A percentile compares a stretch with the other conserved stretches of the same genome.
Conservation (phyloP, 2,113 vertebrate genomes). For the Actenoides hombroni region DNA sequence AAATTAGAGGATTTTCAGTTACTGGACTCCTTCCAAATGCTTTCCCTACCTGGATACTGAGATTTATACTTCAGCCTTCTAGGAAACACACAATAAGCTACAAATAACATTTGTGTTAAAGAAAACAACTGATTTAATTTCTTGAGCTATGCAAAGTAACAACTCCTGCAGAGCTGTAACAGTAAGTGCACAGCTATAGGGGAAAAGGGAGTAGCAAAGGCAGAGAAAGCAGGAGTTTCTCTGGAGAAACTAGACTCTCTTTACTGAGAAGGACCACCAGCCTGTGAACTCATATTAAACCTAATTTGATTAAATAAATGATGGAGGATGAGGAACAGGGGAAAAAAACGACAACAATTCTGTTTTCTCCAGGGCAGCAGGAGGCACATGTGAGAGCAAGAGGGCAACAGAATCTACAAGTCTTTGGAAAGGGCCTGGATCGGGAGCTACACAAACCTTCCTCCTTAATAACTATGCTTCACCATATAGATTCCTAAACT, state of each 20-base stretch:
- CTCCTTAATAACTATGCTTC: neutral
- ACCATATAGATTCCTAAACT: neutral
- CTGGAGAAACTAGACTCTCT: neutral
- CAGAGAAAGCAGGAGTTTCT: neutral
- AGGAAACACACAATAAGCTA: neutral
- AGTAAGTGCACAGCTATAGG: rapidly evolving
- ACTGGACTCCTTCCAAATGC: neutral
- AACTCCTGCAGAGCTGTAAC: neutral
- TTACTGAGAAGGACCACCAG: neutral
- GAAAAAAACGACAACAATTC: neutral
- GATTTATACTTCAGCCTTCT: neutral
- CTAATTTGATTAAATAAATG: neutral
- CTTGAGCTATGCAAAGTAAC: neutral
- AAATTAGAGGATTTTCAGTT: neutral
- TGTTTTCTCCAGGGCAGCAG: neutral
- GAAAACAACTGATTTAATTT: neutral
- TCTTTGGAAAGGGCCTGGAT: neutral
- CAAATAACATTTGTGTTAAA: neutral
- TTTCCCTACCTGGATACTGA: rapidly evolving
- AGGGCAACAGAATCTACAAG: neutral
- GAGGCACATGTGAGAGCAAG: neutral
- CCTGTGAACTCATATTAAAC: neutral
- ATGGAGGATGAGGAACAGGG: neutral
- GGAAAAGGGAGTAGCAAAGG: neutral
- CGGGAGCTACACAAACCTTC: neutral